Base-by-base conservation (phyloP, 2,113 vertebrate genomes). In the Gymnobelideus leadbeateri region DNA sequence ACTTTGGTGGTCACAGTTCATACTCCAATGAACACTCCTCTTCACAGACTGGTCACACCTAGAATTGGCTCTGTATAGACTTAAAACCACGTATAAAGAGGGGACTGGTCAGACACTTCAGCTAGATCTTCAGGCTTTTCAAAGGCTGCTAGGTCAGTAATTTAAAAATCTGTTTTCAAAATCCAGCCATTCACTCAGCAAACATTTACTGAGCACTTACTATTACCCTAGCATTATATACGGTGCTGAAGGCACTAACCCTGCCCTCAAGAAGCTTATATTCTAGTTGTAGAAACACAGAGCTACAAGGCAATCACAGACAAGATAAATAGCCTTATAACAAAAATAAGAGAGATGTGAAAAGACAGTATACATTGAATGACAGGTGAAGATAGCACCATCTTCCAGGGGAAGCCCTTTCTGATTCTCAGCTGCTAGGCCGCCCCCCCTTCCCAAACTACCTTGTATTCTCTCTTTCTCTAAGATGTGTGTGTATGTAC, bases 151-250 rank as follows among this genome's bases (percentile, higher is more conserved):
- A n/a, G 26, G 24, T 51, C 91, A 61, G 37, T 28, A 28, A 57
- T 49, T 84, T 91, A n/a, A 92, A 91, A 89, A 21, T 3, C 12
- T n/a, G 50, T 93, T 92, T 92, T 90, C 61, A 77, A 19, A 93
- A 91, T 61, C n/a, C n/a, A 84, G 2, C n/a, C 19, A 43, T 43
- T 84, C 68, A 84, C n/a, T 43, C n/a, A 84, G 19, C 6, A 84
- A 84, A 23, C 91, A 84, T 47, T 90, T 95, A 54, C 47, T 61
- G 92, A 51, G 91, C 57, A 53, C n/a, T 91, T 92, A 12, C 8
- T 43, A 23, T 7, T 8, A 24, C 6, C 54, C 55, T 90, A 0
- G 2, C 8, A 37, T 0, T 25, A 68, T 19, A 28, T 46, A 8
- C 2, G 51, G n/a, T 14, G 51, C 25, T 11, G 21, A 91, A 19